Conservation (phyloP, 2,113 vertebrate genomes). For the Actinemys pallida region DNA sequence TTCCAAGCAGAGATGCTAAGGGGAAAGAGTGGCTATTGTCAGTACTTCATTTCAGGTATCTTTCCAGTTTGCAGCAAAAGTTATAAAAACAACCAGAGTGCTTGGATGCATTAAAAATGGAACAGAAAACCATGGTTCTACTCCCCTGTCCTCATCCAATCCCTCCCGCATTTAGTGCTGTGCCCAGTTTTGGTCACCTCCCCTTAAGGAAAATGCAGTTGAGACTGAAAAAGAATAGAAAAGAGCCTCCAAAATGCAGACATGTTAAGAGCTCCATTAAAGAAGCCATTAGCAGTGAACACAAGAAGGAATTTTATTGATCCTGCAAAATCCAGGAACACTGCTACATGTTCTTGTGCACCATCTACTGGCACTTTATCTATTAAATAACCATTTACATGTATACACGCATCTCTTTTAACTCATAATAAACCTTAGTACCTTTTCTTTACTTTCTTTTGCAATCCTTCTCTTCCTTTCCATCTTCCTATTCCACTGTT, state of each 20-base stretch:
- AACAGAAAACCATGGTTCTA: neutral
- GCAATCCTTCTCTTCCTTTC: neutral
- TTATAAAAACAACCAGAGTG: neutral
- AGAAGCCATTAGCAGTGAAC: neutral
- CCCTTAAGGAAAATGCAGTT: neutral
- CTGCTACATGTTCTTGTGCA: neutral
- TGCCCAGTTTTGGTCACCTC: neutral
- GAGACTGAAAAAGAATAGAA: neutral
- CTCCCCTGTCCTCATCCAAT: neutral
- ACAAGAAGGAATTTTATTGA: neutral
- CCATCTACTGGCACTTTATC: neutral
- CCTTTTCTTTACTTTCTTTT: neutral
- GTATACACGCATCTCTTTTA: neutral
- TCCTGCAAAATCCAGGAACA: neutral
- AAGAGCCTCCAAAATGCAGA: neutral
- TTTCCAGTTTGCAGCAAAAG: neutral
- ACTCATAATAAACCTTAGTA: neutral
- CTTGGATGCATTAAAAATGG: neutral
- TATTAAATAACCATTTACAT: neutral
- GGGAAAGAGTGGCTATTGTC: neutral
- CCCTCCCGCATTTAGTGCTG: neutral
- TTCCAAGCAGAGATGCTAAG: neutral
- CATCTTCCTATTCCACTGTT: neutral
- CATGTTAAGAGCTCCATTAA: neutral
- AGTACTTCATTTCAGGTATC: neutral